These are phyloP conservation scores for Rotaria socialis DNA, from an alignment of 2,888 invertebrate species.

Conservation along the genomic window DNA sequence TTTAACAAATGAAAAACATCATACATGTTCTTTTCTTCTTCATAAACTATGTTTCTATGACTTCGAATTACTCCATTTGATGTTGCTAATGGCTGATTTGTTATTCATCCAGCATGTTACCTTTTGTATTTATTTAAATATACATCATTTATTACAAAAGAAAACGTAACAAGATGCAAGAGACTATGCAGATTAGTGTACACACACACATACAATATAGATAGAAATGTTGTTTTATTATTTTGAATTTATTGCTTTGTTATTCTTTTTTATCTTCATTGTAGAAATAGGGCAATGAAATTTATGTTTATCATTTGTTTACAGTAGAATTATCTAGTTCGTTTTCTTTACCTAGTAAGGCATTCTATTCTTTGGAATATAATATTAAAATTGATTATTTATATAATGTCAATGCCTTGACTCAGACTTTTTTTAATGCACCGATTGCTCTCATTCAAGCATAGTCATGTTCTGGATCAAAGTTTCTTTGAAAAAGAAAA, in stretches of 20 bases:
- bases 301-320: background rate
- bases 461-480: constrained; percentile 26
- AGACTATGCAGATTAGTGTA: background rate
- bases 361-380: background rate
- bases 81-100: background rate
- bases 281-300: background rate
- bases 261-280: background rate
- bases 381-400: background rate
- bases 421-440: background rate
- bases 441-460: constrained; percentile 10
- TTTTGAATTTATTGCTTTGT: background rate
- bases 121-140: background rate
- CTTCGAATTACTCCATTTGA: background rate
- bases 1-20: background rate
- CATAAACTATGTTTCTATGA: background rate
- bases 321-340: background rate
- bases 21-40: background rate
- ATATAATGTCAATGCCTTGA: background rate
- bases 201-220: background rate
- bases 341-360: background rate
- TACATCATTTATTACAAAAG: background rate
- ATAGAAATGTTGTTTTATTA: background rate
- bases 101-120: background rate
- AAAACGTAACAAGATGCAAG: background rate
- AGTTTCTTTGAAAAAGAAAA: background rate